These are phyloP conservation scores for Salvelinus namaycush DNA, from an alignment of 2,113 vertebrate genomes.

Conservation along the genomic window DNA sequence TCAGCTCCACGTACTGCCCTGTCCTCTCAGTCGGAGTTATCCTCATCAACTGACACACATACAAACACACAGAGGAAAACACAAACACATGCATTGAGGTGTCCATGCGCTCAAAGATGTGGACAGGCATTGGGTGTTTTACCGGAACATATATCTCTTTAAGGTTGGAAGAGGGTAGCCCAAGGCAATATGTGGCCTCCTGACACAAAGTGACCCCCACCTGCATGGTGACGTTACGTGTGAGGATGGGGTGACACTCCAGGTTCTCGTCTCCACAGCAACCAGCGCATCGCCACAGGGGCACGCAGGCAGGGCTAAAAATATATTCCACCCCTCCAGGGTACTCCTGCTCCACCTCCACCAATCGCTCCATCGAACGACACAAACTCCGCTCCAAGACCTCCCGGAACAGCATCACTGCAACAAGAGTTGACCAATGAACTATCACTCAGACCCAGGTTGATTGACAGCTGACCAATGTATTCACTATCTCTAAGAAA, in stretches of 20 bases:
- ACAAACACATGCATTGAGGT: neutral
- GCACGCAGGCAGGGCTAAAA: conserved; percentile 80
- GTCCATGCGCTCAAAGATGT: neutral
- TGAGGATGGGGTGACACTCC: conserved; percentile 70
- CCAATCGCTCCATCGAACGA: conserved; percentile 75
- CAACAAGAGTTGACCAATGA: neutral
- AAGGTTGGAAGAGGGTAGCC: too few relatives aligned
- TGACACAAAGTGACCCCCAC: conserved; percentile 49
- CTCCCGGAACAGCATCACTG: conserved; percentile 81
- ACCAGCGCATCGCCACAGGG: conserved; percentile 80
- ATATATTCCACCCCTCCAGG: conserved; percentile 78
- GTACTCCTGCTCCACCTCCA: conserved; percentile 76
- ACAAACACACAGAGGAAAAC: conserved; percentile 4
- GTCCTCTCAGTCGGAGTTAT: conserved; percentile 42
- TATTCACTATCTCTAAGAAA: neutral
- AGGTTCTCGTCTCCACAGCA: conserved; percentile 82
- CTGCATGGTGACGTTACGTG: conserved; percentile 79
- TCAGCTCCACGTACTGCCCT: conserved; percentile 52
- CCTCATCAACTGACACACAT: conserved; percentile 53
- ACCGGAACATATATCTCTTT: neutral
- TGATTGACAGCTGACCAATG: neutral
- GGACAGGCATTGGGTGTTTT: neutral
- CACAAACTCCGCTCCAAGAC: conserved; percentile 85
- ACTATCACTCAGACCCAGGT: neutral
- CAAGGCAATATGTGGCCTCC: too few relatives aligned